Evolutionary conservation across 2,113 vertebrate genomes (phyloP).

Genomic region (Speoplatyrhinus poulsoni): DNA sequence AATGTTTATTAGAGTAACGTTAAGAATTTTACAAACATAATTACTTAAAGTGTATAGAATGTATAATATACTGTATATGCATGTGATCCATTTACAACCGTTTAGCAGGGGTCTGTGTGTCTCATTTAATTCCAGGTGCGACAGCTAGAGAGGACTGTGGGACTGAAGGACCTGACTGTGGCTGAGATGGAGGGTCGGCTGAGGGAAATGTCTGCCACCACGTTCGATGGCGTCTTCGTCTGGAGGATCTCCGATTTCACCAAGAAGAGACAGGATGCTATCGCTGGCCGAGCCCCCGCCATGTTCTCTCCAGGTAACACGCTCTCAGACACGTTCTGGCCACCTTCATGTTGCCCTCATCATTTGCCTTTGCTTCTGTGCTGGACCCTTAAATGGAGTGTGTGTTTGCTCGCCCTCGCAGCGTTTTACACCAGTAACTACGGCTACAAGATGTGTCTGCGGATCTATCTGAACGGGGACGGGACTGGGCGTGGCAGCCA

Average conservation of each 20-base stretch:
- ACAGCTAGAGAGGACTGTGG: slow-evolving; percentile 90
- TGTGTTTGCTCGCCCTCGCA: slow-evolving; percentile 28
- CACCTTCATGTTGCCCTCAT: neutral
- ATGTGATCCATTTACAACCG: neutral
- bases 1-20: too few species aligned
- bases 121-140: slow-evolving; percentile 78
- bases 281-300: slow-evolving; percentile 87
- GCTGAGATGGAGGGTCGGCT: slow-evolving; percentile 89
- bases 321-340: neutral
- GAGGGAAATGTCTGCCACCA: slow-evolving; percentile 85
- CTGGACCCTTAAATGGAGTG: neutral
- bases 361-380: neutral
- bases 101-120: neutral
- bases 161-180: slow-evolving; percentile 89
- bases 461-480: slow-evolving; percentile 82
- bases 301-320: slow-evolving; percentile 95
- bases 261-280: slow-evolving; percentile 91
- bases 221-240: slow-evolving; percentile 90
- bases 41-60: too few species aligned
- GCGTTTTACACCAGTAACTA: slow-evolving; percentile 85
- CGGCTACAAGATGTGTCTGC: slow-evolving; percentile 82
- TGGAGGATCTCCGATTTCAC: slow-evolving; percentile 95
- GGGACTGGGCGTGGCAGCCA: slow-evolving; percentile 79
- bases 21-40: too few species aligned
- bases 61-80: neutral